Percentiles rank a stretch among this genome's conserved stretches.
These are phyloP conservation scores for Xiphophorus birchmanni DNA, from an alignment of 2,797 vertebrate species.

Conservation along the genomic window DNA sequence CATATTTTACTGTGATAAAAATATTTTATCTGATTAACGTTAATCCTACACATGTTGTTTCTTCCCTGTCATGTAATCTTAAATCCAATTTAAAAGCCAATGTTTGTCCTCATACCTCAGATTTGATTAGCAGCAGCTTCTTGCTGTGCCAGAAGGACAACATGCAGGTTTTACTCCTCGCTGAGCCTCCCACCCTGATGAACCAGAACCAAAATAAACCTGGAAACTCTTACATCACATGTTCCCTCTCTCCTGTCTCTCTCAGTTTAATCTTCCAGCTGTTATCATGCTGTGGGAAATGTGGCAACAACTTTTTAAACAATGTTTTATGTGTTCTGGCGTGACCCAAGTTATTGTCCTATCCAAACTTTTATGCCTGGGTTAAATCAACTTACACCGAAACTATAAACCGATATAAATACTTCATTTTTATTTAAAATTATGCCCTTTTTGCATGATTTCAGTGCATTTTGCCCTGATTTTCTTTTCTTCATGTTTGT, in stretches of 20 bases:
- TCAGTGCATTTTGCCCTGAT: background rate
- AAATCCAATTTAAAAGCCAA: background rate
- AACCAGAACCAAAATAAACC: constrained; percentile 47
- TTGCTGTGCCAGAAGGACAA: constrained; percentile 15
- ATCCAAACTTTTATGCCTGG: background rate
- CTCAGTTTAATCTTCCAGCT: constrained; percentile 30
- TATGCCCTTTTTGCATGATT: background rate
- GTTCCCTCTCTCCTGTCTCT: constrained; percentile 14
- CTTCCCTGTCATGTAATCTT: background rate
- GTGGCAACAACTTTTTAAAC: constrained; percentile 8
- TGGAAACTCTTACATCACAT: constrained; percentile 38
- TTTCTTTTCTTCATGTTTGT: constrained; percentile 5
- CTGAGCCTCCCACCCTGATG: constrained; percentile 39
- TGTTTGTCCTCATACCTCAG: background rate
- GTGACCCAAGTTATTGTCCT: constrained; percentile 3
- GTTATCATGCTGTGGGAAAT: constrained; percentile 23
- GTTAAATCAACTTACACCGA: background rate
- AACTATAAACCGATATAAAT: background rate
- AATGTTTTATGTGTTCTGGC: constrained; percentile 19
- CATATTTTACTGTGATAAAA: constrained; percentile 13
- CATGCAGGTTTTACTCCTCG: constrained; percentile 20
- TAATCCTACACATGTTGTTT: background rate
- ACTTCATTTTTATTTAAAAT: background rate
- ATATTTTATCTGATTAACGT: constrained; percentile 1
- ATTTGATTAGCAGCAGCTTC: constrained; percentile 3